Evolutionary conservation across 1,140 invertebrate genomes (phyloP), one percentile per base, ranked within the genome.

Genomic region (Kradibia gibbosae): DNA sequence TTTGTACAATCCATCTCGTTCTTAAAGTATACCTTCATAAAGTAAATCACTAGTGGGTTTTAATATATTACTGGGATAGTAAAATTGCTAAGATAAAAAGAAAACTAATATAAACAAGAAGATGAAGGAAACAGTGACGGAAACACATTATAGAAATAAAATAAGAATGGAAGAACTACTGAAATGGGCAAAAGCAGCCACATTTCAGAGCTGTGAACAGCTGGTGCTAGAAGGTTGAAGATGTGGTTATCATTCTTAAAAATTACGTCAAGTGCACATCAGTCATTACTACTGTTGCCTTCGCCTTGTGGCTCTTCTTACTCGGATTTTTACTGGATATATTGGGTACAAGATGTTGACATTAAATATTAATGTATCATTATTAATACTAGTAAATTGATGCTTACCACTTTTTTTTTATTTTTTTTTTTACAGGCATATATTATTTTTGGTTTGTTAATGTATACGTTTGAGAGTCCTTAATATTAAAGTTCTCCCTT

Each of bases 201-300:
- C 82, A 79, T 82, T 82, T 81, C 83, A 78, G 82, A 86, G 81
- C 81, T 67, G 75, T 13, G 57, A 85, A 84, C 83, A 78, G 84
- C 83, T 86, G 85, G 83, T 82, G 57, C 65, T 34, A 10, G 57
- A 60, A 31, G 15, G 53, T 10, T 34, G 65, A 45, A 48, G 70
- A 65, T n/a, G 72, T 42, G 75, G 76, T 74, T 82, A 78, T 78
- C 36, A 72, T 45, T 79, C 60, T 82, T 75, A 75, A 79, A 82
- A 79, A 79, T 80, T 57, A 36, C 45, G 53, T 73, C 36, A 22
- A 34, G 13, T 34, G n/a, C 36, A 45, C 20, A 22, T 45, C 15
- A 28, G 25, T n/a, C 3, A 11, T 60, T 60, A 25, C 73, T 75
- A 50, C 28, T 25, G 36, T 57, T 57, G 20, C 20, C 22, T 36